Evolutionary conservation across 1,140 invertebrate species (phyloP), one percentile per base, ranked within the genome.

Genomic region (Orius insidiosus): DNA sequence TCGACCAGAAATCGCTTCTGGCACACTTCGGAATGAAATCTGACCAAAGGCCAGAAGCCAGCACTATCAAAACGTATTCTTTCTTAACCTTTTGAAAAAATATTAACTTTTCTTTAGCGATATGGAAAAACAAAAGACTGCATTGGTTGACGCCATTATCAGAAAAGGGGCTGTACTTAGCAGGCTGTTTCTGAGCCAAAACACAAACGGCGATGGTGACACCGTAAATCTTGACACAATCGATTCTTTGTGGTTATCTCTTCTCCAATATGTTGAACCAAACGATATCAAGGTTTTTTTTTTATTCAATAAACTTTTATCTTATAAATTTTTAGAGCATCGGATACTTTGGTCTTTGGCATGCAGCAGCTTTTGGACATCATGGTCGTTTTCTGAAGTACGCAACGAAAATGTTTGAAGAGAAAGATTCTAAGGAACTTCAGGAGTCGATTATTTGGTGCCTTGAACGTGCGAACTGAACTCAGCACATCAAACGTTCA

Each of bases 41-140:
- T 42, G 85, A 88, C 60, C 72, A 71, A 10, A 65, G 83, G 39
- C 60, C 69, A 1, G 84, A 89, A 59, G 81, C 84, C 0, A 60
- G 66, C 3, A 85, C 85, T 62, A 79, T 84, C 36, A 87, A 86
- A 65, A 71, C 66, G 72, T 82, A 59, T 68, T n/a, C n/a, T 68
- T 65, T 40, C 3, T 36, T 36, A 10, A 11, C 3, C 14, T 15
- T 3, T 4, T 3, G 9, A n/a, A 36, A 36, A 36, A n/a, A 36
- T 2, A 34, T 47, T 16, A 45, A 52, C 38, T 55, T 24, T 51
- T 19, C 64, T 66, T 42, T 57, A 81, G 80, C 45, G 68, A 72
- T 50, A 85, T 87, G 72, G 88, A 94, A 32, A 84, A 83, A 55
- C 76, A 84, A 56, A 85, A 80, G 58, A 71, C 61, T 37, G 74